Conservation (phyloP, 1,140 invertebrate genomes). For the Diuraphis noxia region DNA sequence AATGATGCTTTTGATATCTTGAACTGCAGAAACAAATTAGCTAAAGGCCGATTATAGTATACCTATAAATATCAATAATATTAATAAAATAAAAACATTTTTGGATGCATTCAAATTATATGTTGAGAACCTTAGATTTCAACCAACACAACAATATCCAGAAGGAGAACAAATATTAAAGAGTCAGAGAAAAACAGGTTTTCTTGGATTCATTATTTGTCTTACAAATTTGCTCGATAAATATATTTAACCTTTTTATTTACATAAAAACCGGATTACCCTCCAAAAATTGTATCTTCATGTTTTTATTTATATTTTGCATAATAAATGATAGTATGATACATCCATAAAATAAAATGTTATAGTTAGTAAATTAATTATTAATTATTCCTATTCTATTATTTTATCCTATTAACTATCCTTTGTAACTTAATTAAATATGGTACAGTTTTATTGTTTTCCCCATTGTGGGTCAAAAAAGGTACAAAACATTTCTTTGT, state of each 20-base stretch:
- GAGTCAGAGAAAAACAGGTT: neutral
- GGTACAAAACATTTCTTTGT: too few relatives aligned
- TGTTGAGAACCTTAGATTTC: neutral
- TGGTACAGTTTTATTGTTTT: neutral
- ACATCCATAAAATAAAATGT: too few relatives aligned
- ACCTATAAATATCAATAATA: neutral
- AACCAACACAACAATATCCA: neutral
- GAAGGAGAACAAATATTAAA: neutral
- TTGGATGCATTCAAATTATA: neutral
- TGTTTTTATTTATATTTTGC: too few relatives aligned
- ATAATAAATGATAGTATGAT: too few relatives aligned
- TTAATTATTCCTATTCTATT: too few relatives aligned
- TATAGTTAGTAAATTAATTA: too few relatives aligned
- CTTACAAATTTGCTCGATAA: neutral
- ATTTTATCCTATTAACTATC: too few relatives aligned
- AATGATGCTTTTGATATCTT: neutral
- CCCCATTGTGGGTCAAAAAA: too few relatives aligned
- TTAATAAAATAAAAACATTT: neutral
- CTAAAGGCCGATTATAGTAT: neutral
- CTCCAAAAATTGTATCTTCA: too few relatives aligned
- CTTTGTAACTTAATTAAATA: neutral
- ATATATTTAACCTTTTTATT: too few relatives aligned
- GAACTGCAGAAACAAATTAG: neutral
- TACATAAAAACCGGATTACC: too few relatives aligned
- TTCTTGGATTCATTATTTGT: neutral